Conservation (phyloP, 2,797 vertebrate species). For the Geotrypetes seraphini region DNA sequence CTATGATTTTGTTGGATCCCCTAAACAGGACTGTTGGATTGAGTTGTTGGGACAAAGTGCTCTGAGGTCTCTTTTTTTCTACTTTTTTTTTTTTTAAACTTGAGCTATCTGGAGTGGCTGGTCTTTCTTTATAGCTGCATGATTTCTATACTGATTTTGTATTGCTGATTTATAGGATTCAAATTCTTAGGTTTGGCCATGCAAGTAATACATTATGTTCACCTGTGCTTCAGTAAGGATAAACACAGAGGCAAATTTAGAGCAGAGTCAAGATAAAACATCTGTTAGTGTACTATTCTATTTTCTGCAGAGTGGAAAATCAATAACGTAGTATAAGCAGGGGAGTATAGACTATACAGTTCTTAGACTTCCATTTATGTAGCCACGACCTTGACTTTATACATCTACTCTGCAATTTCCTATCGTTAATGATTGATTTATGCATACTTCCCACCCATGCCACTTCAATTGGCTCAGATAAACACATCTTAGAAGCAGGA, state of each 20-base stretch:
- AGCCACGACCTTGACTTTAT: conserved; percentile 31
- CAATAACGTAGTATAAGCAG: conserved; percentile 29
- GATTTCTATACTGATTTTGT: no score
- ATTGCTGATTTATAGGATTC: no score
- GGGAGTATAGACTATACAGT: conserved; percentile 17
- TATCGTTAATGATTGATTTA: conserved; percentile 25
- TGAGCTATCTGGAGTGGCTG: no score
- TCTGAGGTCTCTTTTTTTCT: no score
- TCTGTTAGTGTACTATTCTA: conserved; percentile 21
- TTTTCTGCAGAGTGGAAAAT: conserved; percentile 29
- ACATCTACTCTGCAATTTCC: conserved; percentile 29
- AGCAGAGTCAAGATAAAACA: conserved; percentile 31
- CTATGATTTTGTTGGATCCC: no score
- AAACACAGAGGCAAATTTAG: conserved; percentile 20
- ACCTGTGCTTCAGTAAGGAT: conserved; percentile 9
- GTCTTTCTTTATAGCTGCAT: no score
- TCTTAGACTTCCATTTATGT: conserved; percentile 21
- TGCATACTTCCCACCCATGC: conserved; percentile 9
- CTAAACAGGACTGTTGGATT: no score
- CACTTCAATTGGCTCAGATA: conserved; percentile 15
- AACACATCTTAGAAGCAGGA: conserved; percentile 18
- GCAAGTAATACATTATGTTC: background rate
- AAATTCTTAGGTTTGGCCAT: no score
- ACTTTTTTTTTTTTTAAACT: no score
- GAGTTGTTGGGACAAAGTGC: no score